Evolutionary conservation across 2,797 vertebrate species (phyloP).

Genomic region (Mastacembelus armatus): DNA sequence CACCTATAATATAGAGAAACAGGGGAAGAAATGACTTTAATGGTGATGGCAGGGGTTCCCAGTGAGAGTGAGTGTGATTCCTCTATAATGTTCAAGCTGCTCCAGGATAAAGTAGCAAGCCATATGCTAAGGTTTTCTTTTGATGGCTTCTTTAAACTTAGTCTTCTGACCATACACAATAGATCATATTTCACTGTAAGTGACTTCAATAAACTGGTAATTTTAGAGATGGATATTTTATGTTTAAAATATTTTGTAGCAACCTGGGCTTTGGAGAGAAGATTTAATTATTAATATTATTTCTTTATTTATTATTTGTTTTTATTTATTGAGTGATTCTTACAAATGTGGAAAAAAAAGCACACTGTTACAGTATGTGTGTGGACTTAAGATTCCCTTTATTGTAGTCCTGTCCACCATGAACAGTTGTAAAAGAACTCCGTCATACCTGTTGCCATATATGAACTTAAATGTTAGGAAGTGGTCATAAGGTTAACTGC

Average conservation of each 20-base stretch:
- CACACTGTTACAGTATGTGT: neutral
- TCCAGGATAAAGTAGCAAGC: conserved; percentile 12
- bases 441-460: neutral
- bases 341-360: too few relatives aligned
- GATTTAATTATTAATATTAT: too few relatives aligned
- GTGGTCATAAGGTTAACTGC: neutral
- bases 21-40: conserved; percentile 23
- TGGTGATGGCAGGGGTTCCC: conserved; percentile 28
- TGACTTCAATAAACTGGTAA: neutral
- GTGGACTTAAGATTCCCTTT: neutral
- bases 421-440: neutral
- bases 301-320: too few relatives aligned
- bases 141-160: conserved; percentile 1
- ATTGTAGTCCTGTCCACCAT: neutral
- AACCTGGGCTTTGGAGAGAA: too few relatives aligned
- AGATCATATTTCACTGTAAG: neutral
- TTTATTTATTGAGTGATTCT: too few relatives aligned
- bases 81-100: conserved; percentile 42
- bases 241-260: too few relatives aligned
- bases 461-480: neutral
- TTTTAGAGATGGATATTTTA: neutral
- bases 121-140: conserved; percentile 14
- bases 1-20: conserved; percentile 18
- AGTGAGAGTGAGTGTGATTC: too few relatives aligned
- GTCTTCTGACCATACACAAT: neutral